These are phyloP conservation scores for Planiliza haematocheilus DNA, from an alignment of 2,113 vertebrate genomes.

Conservation along the genomic window DNA sequence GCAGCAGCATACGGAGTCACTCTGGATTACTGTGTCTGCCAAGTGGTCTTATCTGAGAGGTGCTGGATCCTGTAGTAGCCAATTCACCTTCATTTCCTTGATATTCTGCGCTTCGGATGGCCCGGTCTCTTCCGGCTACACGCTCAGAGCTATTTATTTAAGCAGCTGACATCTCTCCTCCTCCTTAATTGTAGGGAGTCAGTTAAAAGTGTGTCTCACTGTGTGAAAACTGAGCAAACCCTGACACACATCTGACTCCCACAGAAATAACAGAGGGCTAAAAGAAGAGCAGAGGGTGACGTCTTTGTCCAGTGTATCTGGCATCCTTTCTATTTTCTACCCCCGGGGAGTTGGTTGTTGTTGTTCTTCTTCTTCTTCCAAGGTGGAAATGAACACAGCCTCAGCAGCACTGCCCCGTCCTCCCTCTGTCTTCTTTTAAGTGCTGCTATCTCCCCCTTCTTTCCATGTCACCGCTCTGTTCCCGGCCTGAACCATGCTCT, in stretches of 20 bases:
- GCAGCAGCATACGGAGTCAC: not conserved
- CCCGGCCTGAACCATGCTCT: slow-evolving; percentile 38
- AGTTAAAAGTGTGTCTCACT: slow-evolving; percentile 49
- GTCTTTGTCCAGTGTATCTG: not conserved
- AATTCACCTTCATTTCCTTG: slow-evolving; percentile 9
- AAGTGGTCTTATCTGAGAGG: slow-evolving; percentile 6
- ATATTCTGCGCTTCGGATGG: slow-evolving; percentile 27
- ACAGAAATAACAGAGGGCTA: slow-evolving; percentile 4
- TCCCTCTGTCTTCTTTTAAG: slow-evolving; percentile 32
- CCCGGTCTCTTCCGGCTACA: slow-evolving; percentile 17
- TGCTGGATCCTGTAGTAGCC: not conserved
- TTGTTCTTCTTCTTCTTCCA: slow-evolving; percentile 1
- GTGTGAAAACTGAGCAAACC: slow-evolving; percentile 32
- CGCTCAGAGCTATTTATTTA: slow-evolving; percentile 33
- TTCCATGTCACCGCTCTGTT: slow-evolving; percentile 40
- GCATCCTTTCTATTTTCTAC: slow-evolving; percentile 10
- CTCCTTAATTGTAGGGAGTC: slow-evolving; percentile 48
- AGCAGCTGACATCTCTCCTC: slow-evolving; percentile 45
- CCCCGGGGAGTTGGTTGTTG: slow-evolving; percentile 36
- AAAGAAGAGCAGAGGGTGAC: slow-evolving; percentile 1
- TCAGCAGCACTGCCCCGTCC: slow-evolving; percentile 22
- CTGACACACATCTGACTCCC: slow-evolving; percentile 6
- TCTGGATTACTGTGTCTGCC: not conserved
- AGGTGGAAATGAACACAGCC: slow-evolving; percentile 25
- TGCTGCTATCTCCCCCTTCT: slow-evolving; percentile 48